Conservation (phyloP, 2,113 vertebrate species). For the Manacus vitellinus region DNA sequence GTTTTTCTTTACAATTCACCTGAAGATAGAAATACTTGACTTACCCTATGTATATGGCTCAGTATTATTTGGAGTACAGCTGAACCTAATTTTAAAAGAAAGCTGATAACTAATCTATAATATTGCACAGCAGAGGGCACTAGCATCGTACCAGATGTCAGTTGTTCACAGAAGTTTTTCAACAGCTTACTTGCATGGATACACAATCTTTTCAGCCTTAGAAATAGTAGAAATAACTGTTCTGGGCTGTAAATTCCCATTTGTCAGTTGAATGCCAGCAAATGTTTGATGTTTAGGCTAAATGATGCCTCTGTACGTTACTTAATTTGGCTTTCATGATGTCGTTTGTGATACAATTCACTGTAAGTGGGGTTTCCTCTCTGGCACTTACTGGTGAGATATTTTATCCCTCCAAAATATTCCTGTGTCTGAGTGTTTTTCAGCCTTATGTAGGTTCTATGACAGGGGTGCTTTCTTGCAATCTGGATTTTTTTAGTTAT, state of each 20-base stretch:
- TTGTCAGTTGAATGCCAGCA: neutral
- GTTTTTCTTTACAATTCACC: neutral
- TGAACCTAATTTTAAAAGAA: neutral
- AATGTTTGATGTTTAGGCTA: neutral
- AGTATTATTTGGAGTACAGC: neutral
- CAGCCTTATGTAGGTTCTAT: neutral
- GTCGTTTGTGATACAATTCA: neutral
- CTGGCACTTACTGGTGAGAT: neutral
- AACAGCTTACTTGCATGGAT: neutral
- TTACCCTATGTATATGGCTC: neutral
- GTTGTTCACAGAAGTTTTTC: neutral
- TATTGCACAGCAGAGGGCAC: slow-evolving; percentile 40
- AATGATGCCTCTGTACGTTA: neutral
- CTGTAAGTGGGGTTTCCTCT: neutral
- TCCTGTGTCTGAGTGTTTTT: neutral
- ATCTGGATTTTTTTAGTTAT: neutral
- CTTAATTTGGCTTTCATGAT: neutral
- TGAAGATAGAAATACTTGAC: neutral
- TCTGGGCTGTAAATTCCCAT: neutral
- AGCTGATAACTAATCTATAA: neutral
- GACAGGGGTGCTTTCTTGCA: neutral
- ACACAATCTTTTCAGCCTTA: neutral
- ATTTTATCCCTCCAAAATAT: neutral
- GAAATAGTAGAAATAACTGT: neutral
- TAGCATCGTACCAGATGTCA: neutral